phyloP scores from a whole-genome alignment of 2,113 vertebrate genomes.

The Mixornis gularis region DNA sequence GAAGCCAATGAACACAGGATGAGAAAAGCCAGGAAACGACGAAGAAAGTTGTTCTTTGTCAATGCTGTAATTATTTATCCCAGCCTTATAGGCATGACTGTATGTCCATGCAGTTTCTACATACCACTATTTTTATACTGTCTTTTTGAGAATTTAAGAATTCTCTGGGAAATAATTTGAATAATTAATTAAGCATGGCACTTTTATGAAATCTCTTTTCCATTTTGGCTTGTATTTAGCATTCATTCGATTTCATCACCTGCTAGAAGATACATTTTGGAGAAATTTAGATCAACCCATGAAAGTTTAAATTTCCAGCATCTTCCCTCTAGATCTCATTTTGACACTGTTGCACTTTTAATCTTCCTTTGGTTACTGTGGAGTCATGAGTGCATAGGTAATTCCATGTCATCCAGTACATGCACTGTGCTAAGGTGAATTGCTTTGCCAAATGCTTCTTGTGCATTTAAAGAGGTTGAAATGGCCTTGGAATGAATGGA shows the following conservation, averaged over 20 bases:
- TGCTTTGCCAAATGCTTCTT: not conserved
- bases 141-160: not conserved
- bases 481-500: not conserved
- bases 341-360: not conserved
- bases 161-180: slow-evolving; percentile 9
- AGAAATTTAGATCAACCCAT: not conserved
- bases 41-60: not conserved
- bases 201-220: not conserved
- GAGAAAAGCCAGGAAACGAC: not conserved
- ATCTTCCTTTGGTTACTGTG: not conserved
- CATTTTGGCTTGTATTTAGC: not conserved
- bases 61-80: not conserved
- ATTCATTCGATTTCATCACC: not conserved
- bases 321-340: not conserved
- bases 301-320: not conserved
- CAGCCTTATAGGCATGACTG: not conserved
- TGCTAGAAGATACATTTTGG: not conserved
- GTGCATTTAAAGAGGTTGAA: not conserved
- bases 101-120: not conserved
- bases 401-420: not conserved
- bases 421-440: not conserved
- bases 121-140: not conserved
- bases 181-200: not conserved
- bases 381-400: not conserved
- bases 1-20: not conserved